Base-by-base conservation (phyloP, 2,113 vertebrate genomes). In the Amphiprion ocellaris region DNA sequence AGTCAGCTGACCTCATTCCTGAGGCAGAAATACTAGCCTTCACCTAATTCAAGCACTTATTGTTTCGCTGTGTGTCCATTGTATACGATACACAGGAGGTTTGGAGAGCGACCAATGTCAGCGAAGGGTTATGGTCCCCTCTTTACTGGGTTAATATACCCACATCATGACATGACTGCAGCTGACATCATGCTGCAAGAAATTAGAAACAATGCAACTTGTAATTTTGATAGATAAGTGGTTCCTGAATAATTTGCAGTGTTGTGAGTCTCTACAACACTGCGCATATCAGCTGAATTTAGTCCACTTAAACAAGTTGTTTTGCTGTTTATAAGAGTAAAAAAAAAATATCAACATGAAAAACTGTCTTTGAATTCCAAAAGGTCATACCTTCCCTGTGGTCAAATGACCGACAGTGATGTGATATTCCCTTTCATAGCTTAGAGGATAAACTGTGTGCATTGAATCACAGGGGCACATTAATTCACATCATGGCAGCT, bases 301-400 rank as follows among this genome's bases (percentile, higher is more conserved):
- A 65, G 81, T 84, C 39, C 67, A 85, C 49, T 80, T 71, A 72
- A 87, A 85, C 64, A 89, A 52, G 77, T 79, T 73, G 65, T 82
- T 84, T 88, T 85, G 58, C 69, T 83, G 77, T 62, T 73, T 56
- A 61, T 70, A 66, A 69, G 23, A 72, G 68, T 21, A 88, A 77
- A 26, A 26, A 26, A 86, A 79, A 85, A 77, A 89, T 77, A 82
- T 85, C 80, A 91, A 85, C 74, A 78, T 81, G 83, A 87, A 88
- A 82, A 88, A 76, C 19, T 72, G 60, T 59, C 79, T 84, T 82
- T 87, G 70, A 78, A 83, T 85, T 80, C 59, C 46, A 47, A 92
- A 93, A 92, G 93, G 91, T 91, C 83, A 86, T 54, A 76, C 44
- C 50, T 77, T 84, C 81, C 84, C 82, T 64, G 69, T 74, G 90